Evolutionary conservation across 1,140 invertebrate species (phyloP).

Genomic region (Euwallacea fornicatus): DNA sequence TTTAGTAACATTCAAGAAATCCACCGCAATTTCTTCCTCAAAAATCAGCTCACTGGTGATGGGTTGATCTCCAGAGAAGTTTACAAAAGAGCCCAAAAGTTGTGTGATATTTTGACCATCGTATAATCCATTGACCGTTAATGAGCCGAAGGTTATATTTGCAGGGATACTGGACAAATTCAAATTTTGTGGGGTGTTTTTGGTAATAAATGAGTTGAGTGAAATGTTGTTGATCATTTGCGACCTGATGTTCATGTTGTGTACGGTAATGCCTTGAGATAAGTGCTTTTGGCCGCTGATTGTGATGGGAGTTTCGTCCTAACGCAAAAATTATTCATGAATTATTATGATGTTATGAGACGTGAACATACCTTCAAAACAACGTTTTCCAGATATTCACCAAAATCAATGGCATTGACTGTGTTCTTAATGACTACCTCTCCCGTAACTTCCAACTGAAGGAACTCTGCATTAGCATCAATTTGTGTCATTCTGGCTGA

Average conservation of each 20-base stretch:
- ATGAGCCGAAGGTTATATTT: constrained; percentile 52
- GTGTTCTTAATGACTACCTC: constrained; percentile 49
- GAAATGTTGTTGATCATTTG: constrained; percentile 52
- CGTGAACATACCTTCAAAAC: too few relatives aligned
- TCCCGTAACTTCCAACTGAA: constrained; percentile 54
- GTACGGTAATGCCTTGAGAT: constrained; percentile 46
- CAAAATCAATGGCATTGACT: constrained; percentile 48
- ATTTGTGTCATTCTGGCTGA: constrained; percentile 34
- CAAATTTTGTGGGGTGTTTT: constrained; percentile 53
- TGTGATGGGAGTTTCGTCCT: constrained; percentile 44
- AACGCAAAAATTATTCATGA: too few relatives aligned
- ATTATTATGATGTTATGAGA: too few relatives aligned
- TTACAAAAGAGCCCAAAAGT: constrained; percentile 50
- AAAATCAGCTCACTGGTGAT: constrained; percentile 46
- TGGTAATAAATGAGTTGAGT: constrained; percentile 53
- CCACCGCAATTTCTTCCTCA: constrained; percentile 41
- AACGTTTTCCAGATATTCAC: constrained; percentile 44
- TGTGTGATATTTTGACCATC: constrained; percentile 53
- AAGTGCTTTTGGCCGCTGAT: constrained; percentile 54
- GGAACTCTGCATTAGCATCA: constrained; percentile 54
- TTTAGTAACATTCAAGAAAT: constrained; percentile 42
- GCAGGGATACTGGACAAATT: constrained; percentile 50
- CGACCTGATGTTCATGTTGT: constrained; percentile 47
- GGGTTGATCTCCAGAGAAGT: constrained; percentile 49
- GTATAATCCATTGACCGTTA: constrained; percentile 48